Evolutionary conservation across 2,888 invertebrate genomes (phyloP).

Genomic region (Hirtodrosophila cameraria): DNA sequence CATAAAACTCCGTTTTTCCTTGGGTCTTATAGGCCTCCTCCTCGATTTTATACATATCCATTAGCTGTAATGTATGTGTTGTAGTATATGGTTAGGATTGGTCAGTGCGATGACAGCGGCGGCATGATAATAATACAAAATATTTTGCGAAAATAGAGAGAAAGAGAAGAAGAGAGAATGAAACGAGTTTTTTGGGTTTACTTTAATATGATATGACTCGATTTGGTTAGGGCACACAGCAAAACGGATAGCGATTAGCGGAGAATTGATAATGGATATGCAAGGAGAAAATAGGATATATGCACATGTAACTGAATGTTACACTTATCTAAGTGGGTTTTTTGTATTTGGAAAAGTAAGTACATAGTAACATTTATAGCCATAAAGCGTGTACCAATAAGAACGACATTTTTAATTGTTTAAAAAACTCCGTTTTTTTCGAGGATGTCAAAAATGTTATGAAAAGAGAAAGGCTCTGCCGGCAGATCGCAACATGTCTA

Average conservation of each 20-base stretch:
- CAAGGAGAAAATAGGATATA: too few species aligned
- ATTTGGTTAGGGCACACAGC: constrained; percentile 33
- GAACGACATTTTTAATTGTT: too few species aligned
- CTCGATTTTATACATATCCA: constrained; percentile 97
- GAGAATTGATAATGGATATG: constrained; percentile 17
- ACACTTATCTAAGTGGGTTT: too few species aligned
- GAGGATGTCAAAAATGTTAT: too few species aligned
- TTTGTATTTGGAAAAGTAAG: too few species aligned
- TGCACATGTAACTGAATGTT: too few species aligned
- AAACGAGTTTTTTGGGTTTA: constrained; percentile 20
- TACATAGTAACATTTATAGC: too few species aligned
- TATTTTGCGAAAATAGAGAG: constrained; percentile 4
- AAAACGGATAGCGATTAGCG: constrained; percentile 45
- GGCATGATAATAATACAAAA: constrained; percentile 46
- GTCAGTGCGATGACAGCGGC: constrained; percentile 51
- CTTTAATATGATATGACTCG: constrained; percentile 5
- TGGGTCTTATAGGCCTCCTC: constrained; percentile 95
- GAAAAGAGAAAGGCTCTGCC: too few species aligned
- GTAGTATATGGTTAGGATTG: constrained; percentile 38
- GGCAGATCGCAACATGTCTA: too few species aligned
- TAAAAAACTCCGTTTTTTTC: too few species aligned
- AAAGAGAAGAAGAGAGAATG: constrained; percentile 8
- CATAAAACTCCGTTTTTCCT: constrained; percentile 95
- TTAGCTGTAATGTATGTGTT: constrained; percentile 86
- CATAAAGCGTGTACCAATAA: too few species aligned